Percentiles rank a stretch among this genome's conserved stretches.
Evolutionary conservation across 2,113 vertebrate species (phyloP).

Genomic region (Irena cyanogastra): DNA sequence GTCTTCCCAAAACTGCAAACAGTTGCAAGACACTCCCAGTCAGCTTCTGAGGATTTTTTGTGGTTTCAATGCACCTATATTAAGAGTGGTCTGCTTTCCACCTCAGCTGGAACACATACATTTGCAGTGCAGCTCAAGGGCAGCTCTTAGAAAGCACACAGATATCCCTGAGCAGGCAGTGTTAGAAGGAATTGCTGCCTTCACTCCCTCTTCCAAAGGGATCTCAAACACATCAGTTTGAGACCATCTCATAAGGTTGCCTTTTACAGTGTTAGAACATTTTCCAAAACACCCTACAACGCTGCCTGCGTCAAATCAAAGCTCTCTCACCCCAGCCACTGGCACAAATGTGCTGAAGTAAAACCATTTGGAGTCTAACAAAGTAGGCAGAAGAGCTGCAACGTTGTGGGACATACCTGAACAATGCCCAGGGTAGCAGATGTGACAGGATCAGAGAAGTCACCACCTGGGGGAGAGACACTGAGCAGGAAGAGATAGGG

Average conservation of each 20-base stretch:
- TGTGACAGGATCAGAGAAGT: conserved; percentile 97
- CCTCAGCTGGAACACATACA: background rate
- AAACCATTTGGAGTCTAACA: background rate
- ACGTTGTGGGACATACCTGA: conserved; percentile 65
- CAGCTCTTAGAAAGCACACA: background rate
- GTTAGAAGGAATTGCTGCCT: background rate
- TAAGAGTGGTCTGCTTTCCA: background rate
- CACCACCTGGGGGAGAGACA: conserved; percentile 95
- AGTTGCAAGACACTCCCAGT: background rate
- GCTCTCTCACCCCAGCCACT: background rate
- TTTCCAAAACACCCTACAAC: background rate
- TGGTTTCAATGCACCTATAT: background rate
- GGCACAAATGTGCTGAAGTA: background rate
- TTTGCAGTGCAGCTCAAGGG: background rate
- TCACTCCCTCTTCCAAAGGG: background rate
- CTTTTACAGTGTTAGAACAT: background rate
- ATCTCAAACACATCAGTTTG: background rate
- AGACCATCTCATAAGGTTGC: background rate
- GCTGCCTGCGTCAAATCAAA: background rate
- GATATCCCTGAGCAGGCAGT: background rate
- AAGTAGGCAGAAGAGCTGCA: background rate
- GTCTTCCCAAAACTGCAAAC: background rate
- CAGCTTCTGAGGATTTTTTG: background rate
- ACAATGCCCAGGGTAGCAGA: conserved; percentile 97
- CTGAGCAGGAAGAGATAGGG: conserved; percentile 63